Evolutionary conservation across 2,797 vertebrate genomes (phyloP).

Genomic region (Gorsachius magnificus): DNA sequence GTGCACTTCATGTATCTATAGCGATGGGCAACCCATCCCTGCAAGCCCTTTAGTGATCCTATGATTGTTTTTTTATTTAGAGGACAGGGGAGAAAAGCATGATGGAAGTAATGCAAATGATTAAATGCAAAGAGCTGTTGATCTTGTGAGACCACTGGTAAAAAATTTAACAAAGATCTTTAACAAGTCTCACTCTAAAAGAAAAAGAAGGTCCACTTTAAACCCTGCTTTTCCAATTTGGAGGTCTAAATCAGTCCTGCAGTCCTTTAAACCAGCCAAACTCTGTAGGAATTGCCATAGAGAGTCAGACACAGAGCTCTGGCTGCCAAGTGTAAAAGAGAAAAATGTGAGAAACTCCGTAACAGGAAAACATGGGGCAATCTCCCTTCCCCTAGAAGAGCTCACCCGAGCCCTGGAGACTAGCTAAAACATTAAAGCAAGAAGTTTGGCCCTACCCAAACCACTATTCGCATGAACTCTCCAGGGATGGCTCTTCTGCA

Average conservation of each 20-base stretch:
- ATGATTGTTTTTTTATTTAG: not conserved
- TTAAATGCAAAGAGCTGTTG: not conserved
- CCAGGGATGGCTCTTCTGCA: not conserved
- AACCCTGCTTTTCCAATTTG: not conserved
- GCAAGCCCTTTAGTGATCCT: not conserved
- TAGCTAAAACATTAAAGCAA: not conserved
- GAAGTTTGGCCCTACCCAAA: not conserved
- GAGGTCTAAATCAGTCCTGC: not conserved
- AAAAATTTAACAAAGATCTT: constrained; percentile 19
- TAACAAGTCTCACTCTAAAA: not conserved
- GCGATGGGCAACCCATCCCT: not conserved
- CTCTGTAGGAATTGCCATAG: not conserved
- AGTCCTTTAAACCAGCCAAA: not conserved
- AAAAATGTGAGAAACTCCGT: constrained; percentile 7
- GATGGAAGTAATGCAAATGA: not conserved
- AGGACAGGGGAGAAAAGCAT: not conserved
- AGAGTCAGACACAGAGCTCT: not conserved
- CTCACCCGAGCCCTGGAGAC: not conserved
- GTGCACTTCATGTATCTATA: not conserved
- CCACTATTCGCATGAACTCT: not conserved
- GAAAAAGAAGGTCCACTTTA: not conserved
- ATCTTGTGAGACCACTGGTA: not conserved
- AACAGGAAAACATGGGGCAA: not conserved
- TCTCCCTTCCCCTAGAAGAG: not conserved
- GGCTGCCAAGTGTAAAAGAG: constrained; percentile 19